Base-by-base conservation (phyloP, 2,797 vertebrate genomes). In the Galagoides demidoff region DNA sequence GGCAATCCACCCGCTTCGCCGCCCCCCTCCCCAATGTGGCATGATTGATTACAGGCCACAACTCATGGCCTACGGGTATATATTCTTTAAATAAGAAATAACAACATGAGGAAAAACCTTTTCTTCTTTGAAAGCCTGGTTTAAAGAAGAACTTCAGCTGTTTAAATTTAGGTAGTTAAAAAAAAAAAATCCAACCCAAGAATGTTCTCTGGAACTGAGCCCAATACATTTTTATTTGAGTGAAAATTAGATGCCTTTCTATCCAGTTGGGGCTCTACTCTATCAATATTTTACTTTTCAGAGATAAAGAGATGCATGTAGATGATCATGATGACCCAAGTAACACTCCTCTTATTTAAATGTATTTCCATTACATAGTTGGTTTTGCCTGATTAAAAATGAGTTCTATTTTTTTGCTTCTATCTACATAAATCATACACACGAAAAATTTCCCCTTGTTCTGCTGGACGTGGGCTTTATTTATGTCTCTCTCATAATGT, bases 151-250 rank as follows among this genome's bases (percentile, higher is more conserved):
- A 76, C 59, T 93, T 55, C 17, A 68, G 29, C 73, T 71, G 4
- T 45, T 95, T 95, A 83, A 85, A 95, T 93, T 74, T 86, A 59
- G 39, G 25, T 20, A 84, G 66, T 5, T 57, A 19, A 43, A 45
- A 85, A 85, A 70, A 79, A 85, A 70, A 79, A 27, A 59, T 37
- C 2, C 63, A 79, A 74, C 85, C 74, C 52, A 89, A 90, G n/a
- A 85, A 92, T 34, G 13, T 55, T 94, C 77, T 63, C 74, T 89
- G 78, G 63, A 88, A 82, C 1, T 13, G 14, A 93, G 68, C 70
- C 68, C 7, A 82, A 34, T 13, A 16, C 27, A 39, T 57, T 73
- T 94, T 87, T 68, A 90, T 76, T 74, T 66, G 73, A 71, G 76
- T 76, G 64, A 92, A 82, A 70, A 86, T 0, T 57, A 13, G 43